Percentiles rank a stretch among this genome's conserved stretches.
These are phyloP conservation scores for Clarias magur DNA, from an alignment of 2,113 vertebrate species.

Conservation along the genomic window DNA sequence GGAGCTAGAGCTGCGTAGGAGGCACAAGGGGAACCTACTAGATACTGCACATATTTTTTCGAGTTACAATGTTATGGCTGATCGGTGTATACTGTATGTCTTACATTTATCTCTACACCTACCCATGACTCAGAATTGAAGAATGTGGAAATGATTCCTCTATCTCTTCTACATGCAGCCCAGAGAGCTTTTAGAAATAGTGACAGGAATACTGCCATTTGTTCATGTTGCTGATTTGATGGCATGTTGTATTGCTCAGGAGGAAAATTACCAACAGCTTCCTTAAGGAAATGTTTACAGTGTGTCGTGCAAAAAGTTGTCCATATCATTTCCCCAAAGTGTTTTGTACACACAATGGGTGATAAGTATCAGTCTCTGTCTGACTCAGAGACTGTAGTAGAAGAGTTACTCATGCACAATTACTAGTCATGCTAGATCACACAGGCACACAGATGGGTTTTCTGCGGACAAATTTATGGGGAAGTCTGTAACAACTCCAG, in stretches of 20 bases:
- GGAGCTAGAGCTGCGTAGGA: no score
- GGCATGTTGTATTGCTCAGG: not conserved
- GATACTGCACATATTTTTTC: no score
- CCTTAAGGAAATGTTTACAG: not conserved
- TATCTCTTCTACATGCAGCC: not conserved
- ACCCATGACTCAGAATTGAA: not conserved
- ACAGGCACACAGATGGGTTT: slow-evolving; percentile 18
- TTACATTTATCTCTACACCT: not conserved
- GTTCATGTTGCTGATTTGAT: not conserved
- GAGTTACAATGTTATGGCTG: no score
- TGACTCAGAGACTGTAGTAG: slow-evolving; percentile 5
- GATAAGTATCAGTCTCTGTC: not conserved
- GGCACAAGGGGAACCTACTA: no score
- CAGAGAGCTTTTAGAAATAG: not conserved
- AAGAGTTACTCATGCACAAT: slow-evolving; percentile 31
- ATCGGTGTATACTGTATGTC: not conserved
- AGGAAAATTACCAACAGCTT: not conserved
- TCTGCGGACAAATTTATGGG: not conserved
- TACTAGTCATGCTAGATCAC: not conserved
- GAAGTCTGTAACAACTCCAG: not conserved
- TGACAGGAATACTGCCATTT: not conserved
- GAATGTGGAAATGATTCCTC: not conserved
- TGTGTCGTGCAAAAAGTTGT: not conserved
- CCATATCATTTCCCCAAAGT: slow-evolving; percentile 7
- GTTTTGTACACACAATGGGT: not conserved